phyloP scores from a whole-genome alignment of 92 coral and sea anemone genomes.

The Epizoanthus fatuus region DNA sequence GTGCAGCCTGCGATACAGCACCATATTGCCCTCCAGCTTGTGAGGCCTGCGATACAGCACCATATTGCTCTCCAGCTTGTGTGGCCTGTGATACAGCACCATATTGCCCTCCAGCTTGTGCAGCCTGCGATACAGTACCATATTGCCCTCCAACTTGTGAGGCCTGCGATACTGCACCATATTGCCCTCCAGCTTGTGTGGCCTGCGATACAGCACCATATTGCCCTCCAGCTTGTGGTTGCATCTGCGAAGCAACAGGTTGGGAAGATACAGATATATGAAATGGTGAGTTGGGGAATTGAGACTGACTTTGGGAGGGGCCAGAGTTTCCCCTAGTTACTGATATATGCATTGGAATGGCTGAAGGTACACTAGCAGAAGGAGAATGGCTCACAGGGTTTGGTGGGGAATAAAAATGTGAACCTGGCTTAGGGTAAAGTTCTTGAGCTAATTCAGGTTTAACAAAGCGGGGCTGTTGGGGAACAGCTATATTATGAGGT shows the following conservation, averaged over 20 bases:
- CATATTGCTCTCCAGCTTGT: slow-evolving; percentile 4
- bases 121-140: slow-evolving; percentile 18
- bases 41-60: slow-evolving; percentile 23
- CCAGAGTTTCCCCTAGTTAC: neutral
- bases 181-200: slow-evolving; percentile 4
- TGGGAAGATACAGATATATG: slow-evolving; percentile 12
- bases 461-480: neutral
- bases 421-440: slow-evolving; percentile 7
- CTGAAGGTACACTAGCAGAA: neutral
- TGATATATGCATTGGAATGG: neutral
- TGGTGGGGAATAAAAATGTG: neutral
- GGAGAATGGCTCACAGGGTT: neutral
- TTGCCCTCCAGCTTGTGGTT: slow-evolving; percentile 1
- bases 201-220: slow-evolving; percentile 23
- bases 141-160: neutral
- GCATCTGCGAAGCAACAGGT: slow-evolving; percentile 36
- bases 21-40: slow-evolving; percentile 18
- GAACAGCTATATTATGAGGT: neutral
- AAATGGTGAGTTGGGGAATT: slow-evolving; percentile 17
- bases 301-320: neutral
- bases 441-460: slow-evolving; percentile 8
- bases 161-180: slow-evolving; percentile 18
- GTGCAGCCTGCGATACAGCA: slow-evolving; percentile 8
- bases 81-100: slow-evolving; percentile 1
- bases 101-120: neutral